Conservation (phyloP, 2,888 invertebrate genomes). For the Lobophora halterata region DNA sequence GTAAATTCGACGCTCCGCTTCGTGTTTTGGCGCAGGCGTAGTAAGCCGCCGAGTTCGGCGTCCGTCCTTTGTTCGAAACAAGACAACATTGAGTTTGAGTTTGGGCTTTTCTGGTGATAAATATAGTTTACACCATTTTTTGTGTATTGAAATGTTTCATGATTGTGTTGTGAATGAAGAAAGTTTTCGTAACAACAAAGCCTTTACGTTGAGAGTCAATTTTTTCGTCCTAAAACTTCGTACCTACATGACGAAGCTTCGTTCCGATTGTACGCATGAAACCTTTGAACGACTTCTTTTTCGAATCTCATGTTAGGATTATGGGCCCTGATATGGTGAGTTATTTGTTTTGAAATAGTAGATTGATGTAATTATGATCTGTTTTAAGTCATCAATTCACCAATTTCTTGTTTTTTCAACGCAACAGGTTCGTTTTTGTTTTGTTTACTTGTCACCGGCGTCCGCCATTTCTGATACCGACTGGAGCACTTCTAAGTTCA, state of each 20-base stretch:
- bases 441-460: conserved; percentile 82
- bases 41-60: conserved; percentile 75
- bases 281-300: conserved; percentile 85
- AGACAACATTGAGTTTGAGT: conserved; percentile 75
- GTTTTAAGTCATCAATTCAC: conserved; percentile 71
- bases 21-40: conserved; percentile 76
- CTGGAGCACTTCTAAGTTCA: conserved; percentile 63
- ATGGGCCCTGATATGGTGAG: conserved; percentile 91
- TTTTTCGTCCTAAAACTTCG: conserved; percentile 56
- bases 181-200: conserved; percentile 30
- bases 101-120: conserved; percentile 62
- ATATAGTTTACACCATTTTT: conserved; percentile 45
- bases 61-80: conserved; percentile 81
- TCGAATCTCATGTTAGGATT: conserved; percentile 88
- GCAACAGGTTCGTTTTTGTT: conserved; percentile 83
- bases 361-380: conserved; percentile 39
- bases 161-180: conserved; percentile 36
- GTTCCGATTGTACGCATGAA: conserved; percentile 81
- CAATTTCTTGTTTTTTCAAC: conserved; percentile 55
- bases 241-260: conserved; percentile 72
- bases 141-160: conserved; percentile 59
- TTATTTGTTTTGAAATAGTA: conserved; percentile 45
- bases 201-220: conserved; percentile 49
- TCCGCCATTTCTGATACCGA: conserved; percentile 78
- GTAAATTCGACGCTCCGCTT: conserved; percentile 58